Evolutionary conservation across 92 coral and sea anemone species (phyloP).

Genomic region (Porites rus): DNA sequence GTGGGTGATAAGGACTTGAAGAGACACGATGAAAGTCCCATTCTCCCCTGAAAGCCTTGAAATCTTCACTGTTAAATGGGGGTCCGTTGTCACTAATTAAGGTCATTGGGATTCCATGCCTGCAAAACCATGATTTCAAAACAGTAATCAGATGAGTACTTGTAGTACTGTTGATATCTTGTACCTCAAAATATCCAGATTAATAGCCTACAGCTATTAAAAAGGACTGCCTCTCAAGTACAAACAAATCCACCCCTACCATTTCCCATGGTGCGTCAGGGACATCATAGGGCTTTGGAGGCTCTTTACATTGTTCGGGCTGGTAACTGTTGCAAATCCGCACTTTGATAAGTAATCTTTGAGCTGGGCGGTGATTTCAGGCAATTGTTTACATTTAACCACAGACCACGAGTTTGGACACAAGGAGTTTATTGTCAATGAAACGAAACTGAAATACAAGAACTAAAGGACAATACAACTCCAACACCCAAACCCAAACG

Average conservation of each 20-base stretch:
- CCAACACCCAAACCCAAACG: no score
- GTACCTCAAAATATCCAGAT: constrained; percentile 54
- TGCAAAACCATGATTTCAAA: constrained; percentile 43
- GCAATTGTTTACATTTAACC: neutral
- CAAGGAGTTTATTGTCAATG: no score
- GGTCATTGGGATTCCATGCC: constrained; percentile 53
- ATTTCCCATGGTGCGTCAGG: constrained; percentile 43
- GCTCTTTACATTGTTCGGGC: constrained; percentile 62
- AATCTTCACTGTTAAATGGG: constrained; percentile 50
- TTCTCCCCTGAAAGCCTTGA: constrained; percentile 40
- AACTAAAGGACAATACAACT: no score
- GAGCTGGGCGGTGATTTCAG: constrained; percentile 43
- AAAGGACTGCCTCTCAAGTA: constrained; percentile 27
- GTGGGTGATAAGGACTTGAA: constrained; percentile 36
- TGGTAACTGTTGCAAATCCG: constrained; percentile 45
- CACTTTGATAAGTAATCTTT: no score
- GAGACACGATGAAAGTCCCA: constrained; percentile 44
- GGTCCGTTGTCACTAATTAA: constrained; percentile 61
- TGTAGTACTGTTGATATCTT: constrained; percentile 41
- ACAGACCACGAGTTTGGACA: no score
- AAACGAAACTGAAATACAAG: no score
- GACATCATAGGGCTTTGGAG: constrained; percentile 25
- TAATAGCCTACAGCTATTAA: constrained; percentile 30
- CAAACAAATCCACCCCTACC: constrained; percentile 45
- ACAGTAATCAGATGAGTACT: constrained; percentile 33